These are phyloP conservation scores for Busseola fusca DNA, from an alignment of 2,888 invertebrate genomes.

Conservation along the genomic window DNA sequence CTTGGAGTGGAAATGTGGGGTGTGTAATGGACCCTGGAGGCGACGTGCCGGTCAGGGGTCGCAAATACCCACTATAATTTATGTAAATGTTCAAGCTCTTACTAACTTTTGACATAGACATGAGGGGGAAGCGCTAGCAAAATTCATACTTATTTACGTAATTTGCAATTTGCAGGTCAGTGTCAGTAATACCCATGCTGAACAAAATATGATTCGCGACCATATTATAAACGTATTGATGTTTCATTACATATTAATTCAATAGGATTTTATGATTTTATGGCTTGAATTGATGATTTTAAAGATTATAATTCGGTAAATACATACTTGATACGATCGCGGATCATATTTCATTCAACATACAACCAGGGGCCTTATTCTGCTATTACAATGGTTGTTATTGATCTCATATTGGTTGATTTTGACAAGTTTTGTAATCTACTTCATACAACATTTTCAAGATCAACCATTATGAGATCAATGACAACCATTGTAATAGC, in stretches of 20 bases:
- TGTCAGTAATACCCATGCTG: no score
- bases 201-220: not conserved
- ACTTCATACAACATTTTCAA: no score
- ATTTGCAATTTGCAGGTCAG: not conserved
- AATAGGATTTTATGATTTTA: not conserved
- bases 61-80: conserved; percentile 42
- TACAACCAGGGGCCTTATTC: no score
- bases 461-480: no score
- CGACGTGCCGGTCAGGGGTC: conserved; percentile 28
- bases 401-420: no score
- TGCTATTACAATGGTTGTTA: no score
- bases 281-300: not conserved
- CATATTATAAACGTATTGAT: not conserved
- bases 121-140: not conserved
- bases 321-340: not conserved
- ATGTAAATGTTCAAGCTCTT: conserved; percentile 41
- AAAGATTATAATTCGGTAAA: not conserved
- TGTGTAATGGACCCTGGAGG: conserved; percentile 35
- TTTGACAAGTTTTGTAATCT: no score
- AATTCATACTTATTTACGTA: not conserved
- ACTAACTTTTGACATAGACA: conserved; percentile 36
- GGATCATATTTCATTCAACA: not conserved
- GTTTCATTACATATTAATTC: not conserved
- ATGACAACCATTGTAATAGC: no score
- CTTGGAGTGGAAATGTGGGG: conserved; percentile 34